Conservation (phyloP, 2,113 vertebrate species). For the Microcebus tavaratra region DNA sequence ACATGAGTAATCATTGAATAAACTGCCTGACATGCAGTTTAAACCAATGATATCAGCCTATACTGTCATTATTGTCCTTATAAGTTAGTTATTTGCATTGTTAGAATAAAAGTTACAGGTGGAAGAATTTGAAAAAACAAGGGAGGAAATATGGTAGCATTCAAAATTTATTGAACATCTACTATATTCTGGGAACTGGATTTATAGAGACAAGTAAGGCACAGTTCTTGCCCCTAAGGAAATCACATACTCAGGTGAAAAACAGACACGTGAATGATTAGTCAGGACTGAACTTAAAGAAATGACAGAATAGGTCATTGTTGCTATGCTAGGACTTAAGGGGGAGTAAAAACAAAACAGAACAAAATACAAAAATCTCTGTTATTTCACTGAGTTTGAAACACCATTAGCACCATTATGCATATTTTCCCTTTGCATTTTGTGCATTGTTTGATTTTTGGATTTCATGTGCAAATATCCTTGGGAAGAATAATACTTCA, state of each 20-base stretch:
- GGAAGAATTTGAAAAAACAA: neutral
- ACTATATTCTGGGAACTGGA: neutral
- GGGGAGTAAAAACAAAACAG: neutral
- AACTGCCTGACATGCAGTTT: neutral
- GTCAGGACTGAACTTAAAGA: neutral
- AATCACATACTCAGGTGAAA: neutral
- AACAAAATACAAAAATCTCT: neutral
- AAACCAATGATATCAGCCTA: neutral
- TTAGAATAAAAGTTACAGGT: neutral
- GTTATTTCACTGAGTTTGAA: neutral
- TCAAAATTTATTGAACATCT: neutral
- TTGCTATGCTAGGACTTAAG: neutral
- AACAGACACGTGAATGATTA: neutral
- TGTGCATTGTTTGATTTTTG: neutral
- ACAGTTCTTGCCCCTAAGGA: neutral
- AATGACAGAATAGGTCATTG: neutral
- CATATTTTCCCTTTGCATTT: constrained; percentile 21
- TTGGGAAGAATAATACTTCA: neutral
- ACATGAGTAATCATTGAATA: neutral
- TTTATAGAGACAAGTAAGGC: neutral
- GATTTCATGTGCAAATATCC: neutral
- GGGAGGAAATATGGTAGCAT: neutral
- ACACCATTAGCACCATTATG: neutral
- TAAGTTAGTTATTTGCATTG: neutral
- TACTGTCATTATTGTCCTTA: constrained; percentile 5